Evolutionary conservation across 2,113 vertebrate genomes (phyloP).

Genomic region (Oostethus manadensis): DNA sequence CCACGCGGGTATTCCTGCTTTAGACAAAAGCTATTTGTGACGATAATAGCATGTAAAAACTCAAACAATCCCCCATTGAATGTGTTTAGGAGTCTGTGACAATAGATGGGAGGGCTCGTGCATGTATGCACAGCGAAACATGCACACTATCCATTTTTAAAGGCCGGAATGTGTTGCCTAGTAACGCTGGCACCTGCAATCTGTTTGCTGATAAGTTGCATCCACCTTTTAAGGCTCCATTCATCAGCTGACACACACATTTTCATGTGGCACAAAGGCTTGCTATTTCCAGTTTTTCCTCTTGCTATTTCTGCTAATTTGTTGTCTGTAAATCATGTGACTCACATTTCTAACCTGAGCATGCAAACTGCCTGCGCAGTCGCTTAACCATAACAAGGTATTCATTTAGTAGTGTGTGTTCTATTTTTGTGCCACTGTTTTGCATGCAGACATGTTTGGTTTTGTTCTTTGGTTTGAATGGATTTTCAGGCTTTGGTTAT

Average conservation of each 20-base stretch:
- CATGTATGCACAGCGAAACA: slow-evolving; percentile 11
- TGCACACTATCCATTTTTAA: slow-evolving; percentile 51
- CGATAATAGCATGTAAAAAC: slow-evolving; percentile 32
- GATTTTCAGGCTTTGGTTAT: slow-evolving; percentile 10
- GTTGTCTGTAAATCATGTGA: slow-evolving; percentile 29
- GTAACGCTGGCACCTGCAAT: slow-evolving; percentile 39
- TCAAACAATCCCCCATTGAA: slow-evolving; percentile 9
- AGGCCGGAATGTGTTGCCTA: slow-evolving; percentile 53
- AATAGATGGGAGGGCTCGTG: slow-evolving; percentile 18
- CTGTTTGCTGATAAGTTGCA: slow-evolving; percentile 29
- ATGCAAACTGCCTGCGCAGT: slow-evolving; percentile 36
- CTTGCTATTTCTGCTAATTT: slow-evolving; percentile 14
- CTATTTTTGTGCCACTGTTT: slow-evolving; percentile 22
- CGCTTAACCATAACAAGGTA: slow-evolving; percentile 21
- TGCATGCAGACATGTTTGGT: background rate
- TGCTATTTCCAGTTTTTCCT: slow-evolving; percentile 30
- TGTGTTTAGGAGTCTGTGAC: slow-evolving; percentile 23
- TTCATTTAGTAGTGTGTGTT: slow-evolving; percentile 20
- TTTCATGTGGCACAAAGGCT: slow-evolving; percentile 45
- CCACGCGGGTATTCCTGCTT: slow-evolving; percentile 10
- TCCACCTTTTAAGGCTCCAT: slow-evolving; percentile 12
- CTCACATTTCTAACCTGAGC: slow-evolving; percentile 36
- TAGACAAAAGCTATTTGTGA: slow-evolving; percentile 48
- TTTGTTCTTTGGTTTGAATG: slow-evolving; percentile 9
- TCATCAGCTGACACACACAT: slow-evolving; percentile 26